These are phyloP conservation scores for Sminthurinus aureus DNA, from an alignment of 2,888 invertebrate species.

Conservation along the genomic window DNA sequence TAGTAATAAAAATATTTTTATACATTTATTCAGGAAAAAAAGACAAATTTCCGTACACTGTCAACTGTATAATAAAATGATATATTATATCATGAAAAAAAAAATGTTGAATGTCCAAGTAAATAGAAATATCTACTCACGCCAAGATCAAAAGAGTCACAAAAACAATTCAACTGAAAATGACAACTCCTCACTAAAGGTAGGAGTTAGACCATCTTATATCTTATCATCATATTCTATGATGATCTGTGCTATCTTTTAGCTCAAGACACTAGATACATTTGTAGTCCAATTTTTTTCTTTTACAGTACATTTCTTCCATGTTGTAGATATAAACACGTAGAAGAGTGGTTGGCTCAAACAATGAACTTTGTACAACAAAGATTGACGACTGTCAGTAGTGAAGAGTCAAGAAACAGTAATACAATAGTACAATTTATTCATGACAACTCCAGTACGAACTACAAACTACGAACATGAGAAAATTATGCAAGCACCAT, in stretches of 20 bases:
- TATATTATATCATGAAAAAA: too few species aligned
- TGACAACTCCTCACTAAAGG: not conserved
- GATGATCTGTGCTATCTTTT: not conserved
- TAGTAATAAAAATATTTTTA: too few species aligned
- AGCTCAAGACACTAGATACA: not conserved
- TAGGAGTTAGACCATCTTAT: too few species aligned
- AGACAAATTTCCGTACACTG: not conserved
- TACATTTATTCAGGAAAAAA: not conserved
- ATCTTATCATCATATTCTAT: not conserved
- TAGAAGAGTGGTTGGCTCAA: too few species aligned
- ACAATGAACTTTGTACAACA: not conserved
- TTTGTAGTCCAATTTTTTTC: too few species aligned
- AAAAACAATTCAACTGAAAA: not conserved
- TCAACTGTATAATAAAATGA: not conserved
- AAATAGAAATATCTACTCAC: not conserved
- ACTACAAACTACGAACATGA: too few species aligned
- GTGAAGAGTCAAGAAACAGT: not conserved
- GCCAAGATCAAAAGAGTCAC: too few species aligned
- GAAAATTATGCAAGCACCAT: too few species aligned
- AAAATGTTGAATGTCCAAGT: not conserved
- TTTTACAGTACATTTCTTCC: too few species aligned
- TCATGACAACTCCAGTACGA: too few species aligned
- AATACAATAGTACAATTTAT: too few species aligned
- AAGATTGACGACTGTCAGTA: not conserved
- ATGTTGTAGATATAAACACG: too few species aligned